Percentiles rank a stretch among this genome's conserved stretches.
Evolutionary conservation across 64 coral and sea anemone species (phyloP).

Genomic region (Pocillopora verrucosa): DNA sequence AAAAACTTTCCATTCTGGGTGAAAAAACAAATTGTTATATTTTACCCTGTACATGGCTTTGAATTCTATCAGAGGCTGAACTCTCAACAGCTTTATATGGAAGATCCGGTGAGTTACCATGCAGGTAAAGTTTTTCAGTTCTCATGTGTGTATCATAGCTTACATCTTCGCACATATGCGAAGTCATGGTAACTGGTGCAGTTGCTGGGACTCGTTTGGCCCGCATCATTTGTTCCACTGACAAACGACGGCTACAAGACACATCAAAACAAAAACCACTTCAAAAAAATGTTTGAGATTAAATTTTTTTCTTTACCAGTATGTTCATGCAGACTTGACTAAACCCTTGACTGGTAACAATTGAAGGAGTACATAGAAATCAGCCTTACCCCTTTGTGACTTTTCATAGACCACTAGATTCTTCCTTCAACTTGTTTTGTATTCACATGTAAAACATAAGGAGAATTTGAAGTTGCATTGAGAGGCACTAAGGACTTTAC

Average conservation of each 20-base stretch:
- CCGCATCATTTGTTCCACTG: slow-evolving; percentile 86
- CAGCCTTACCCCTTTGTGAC: too few relatives aligned
- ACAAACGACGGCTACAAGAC: slow-evolving; percentile 67
- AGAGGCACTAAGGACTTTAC: too few relatives aligned
- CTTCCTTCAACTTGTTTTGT: too few relatives aligned
- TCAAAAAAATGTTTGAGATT: too few relatives aligned
- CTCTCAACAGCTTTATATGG: neutral
- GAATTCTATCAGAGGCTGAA: neutral
- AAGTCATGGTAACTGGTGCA: slow-evolving; percentile 86
- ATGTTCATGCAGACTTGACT: too few relatives aligned
- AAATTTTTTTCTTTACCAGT: too few relatives aligned
- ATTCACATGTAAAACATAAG: too few relatives aligned
- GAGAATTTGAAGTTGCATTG: too few relatives aligned
- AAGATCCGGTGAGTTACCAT: slow-evolving; percentile 11
- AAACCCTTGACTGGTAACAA: too few relatives aligned
- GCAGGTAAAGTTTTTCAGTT: slow-evolving; percentile 87
- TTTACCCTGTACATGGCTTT: slow-evolving; percentile 24
- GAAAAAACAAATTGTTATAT: neutral
- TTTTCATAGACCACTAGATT: too few relatives aligned
- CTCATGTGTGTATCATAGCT: slow-evolving; percentile 88
- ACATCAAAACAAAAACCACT: too few relatives aligned
- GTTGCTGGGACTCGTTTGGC: slow-evolving; percentile 89
- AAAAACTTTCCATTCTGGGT: neutral
- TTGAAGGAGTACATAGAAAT: too few relatives aligned
- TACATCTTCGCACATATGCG: slow-evolving; percentile 72